These are phyloP conservation scores for Chaetorhynchus papuensis DNA, from an alignment of 2,113 vertebrate species.

Conservation along the genomic window DNA sequence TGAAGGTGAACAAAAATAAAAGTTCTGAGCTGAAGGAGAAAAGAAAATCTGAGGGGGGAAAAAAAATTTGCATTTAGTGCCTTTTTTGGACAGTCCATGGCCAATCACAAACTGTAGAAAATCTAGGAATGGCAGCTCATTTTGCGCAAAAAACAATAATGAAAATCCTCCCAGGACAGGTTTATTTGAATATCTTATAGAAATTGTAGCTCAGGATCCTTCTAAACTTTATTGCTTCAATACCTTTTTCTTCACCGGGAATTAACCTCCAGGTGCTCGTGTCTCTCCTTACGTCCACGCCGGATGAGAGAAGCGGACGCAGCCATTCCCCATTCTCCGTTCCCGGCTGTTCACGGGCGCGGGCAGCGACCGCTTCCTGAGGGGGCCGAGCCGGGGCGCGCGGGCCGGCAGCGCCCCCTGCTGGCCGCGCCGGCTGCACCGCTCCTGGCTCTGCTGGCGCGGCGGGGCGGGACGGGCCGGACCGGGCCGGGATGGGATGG, in stretches of 20 bases:
- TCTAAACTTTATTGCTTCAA: not conserved
- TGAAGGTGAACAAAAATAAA: not conserved
- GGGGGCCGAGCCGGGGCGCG: not conserved
- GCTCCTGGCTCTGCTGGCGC: not conserved
- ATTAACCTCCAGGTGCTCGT: fast-evolving
- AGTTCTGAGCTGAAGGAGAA: not conserved
- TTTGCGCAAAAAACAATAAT: fast-evolving
- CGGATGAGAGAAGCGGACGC: fast-evolving
- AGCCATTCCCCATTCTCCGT: fast-evolving
- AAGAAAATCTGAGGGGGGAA: not conserved
- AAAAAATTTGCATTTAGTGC: not conserved
- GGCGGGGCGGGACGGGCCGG: no score
- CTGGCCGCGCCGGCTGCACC: not conserved
- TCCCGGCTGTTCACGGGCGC: not conserved
- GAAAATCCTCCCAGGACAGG: no score
- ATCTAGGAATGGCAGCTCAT: not conserved
- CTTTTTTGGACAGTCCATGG: not conserved
- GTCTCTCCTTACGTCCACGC: fast-evolving
- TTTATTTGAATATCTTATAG: fast-evolving
- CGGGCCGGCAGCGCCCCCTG: not conserved
- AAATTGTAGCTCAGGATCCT: not conserved
- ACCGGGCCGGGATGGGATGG: not conserved
- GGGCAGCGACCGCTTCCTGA: not conserved
- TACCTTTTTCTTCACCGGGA: fast-evolving
- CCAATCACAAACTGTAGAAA: not conserved